These are phyloP conservation scores for Apis laboriosa DNA, from an alignment of 1,140 invertebrate genomes.

Conservation along the genomic window DNA sequence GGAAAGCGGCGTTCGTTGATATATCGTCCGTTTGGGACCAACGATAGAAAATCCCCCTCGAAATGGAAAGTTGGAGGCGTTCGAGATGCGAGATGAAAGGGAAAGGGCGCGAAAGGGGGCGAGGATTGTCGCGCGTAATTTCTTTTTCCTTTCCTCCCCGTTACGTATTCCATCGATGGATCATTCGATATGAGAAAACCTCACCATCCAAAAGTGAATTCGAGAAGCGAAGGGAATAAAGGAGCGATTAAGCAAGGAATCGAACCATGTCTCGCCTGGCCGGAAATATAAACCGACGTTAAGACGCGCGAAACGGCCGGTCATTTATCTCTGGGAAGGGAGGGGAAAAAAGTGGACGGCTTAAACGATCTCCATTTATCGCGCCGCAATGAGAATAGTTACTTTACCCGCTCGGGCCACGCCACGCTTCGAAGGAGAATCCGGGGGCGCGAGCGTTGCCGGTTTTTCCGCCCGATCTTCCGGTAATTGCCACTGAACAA, in stretches of 20 bases:
- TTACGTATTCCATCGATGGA: neutral
- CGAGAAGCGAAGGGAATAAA: neutral
- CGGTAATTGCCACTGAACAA: constrained; percentile 40
- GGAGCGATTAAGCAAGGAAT: constrained; percentile 9
- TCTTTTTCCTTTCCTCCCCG: neutral
- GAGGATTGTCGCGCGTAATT: neutral
- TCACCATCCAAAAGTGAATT: neutral
- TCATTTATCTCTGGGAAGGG: constrained; percentile 60
- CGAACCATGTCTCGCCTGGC: neutral
- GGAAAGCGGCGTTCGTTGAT: constrained; percentile 14
- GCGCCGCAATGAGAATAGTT: constrained; percentile 58
- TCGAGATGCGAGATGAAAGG: neutral
- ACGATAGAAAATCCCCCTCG: constrained; percentile 8
- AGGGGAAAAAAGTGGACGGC: constrained; percentile 50
- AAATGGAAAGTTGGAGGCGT: constrained; percentile 30
- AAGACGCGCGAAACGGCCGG: constrained; percentile 53
- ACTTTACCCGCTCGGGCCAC: constrained; percentile 26
- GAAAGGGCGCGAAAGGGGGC: neutral
- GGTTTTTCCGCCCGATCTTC: constrained; percentile 38
- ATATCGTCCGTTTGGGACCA: neutral
- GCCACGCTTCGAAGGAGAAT: constrained; percentile 59
- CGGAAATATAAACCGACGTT: constrained; percentile 57
- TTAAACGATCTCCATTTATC: constrained; percentile 67
- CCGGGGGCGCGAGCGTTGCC: neutral
- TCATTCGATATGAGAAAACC: neutral